Percentiles rank a stretch among this genome's conserved stretches.
Evolutionary conservation across 2,888 invertebrate genomes (phyloP).

Genomic region (Dasypolia templi): DNA sequence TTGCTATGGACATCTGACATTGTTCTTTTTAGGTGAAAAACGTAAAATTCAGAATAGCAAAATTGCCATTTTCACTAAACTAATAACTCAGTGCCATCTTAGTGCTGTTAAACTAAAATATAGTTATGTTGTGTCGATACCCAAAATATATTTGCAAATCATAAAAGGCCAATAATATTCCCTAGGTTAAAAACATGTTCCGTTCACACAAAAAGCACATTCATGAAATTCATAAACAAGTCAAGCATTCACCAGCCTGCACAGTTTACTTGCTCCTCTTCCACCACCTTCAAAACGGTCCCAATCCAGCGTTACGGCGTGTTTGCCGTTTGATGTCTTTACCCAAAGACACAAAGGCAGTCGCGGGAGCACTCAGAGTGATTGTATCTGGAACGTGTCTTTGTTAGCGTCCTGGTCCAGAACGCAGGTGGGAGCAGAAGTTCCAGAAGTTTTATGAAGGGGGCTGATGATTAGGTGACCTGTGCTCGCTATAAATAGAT

Average conservation of each 20-base stretch:
- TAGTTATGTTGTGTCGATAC: too few species aligned
- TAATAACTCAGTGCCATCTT: too few species aligned
- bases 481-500: neutral
- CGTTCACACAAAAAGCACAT: neutral
- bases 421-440: slow-evolving; percentile 1
- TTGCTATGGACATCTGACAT: too few species aligned
- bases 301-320: slow-evolving; percentile 13
- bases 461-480: neutral
- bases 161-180: neutral
- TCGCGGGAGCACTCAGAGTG: slow-evolving; percentile 62
- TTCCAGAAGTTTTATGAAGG: too few species aligned
- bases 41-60: too few species aligned
- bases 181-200: neutral
- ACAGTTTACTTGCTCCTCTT: neutral
- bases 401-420: slow-evolving; percentile 53
- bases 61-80: too few species aligned
- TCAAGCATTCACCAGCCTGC: neutral
- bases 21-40: too few species aligned
- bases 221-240: neutral
- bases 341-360: slow-evolving; percentile 58
- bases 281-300: slow-evolving; percentile 15
- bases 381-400: slow-evolving; percentile 63
- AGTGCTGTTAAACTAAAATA: too few species aligned
- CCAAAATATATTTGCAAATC: too few species aligned
- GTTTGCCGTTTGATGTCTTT: slow-evolving; percentile 58